Percentiles rank a stretch among this genome's conserved stretches.
Evolutionary conservation across 2,797 vertebrate species (phyloP).

Genomic region (Aldrovandia affinis): DNA sequence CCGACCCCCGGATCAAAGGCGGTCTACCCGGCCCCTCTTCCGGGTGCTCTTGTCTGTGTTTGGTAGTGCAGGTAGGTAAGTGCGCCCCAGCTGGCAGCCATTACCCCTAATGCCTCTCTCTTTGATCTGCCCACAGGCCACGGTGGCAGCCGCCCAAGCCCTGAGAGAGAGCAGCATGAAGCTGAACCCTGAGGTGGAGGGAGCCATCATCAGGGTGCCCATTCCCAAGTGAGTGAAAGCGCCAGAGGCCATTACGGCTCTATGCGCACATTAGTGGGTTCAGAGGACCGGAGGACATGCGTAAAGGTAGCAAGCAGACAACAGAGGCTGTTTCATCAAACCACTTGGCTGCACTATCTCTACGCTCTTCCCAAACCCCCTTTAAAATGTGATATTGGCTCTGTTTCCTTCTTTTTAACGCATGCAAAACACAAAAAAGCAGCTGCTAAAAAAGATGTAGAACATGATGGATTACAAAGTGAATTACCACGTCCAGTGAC

Average conservation of each 20-base stretch:
- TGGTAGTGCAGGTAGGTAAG: slow-evolving; percentile 78
- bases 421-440: background rate
- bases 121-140: slow-evolving; percentile 84
- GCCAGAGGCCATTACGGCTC: background rate
- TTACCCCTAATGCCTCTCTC: slow-evolving; percentile 78
- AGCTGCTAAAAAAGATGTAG: background rate
- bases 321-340: background rate
- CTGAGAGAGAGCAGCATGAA: slow-evolving; percentile 95
- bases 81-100: slow-evolving; percentile 80
- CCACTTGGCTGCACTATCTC: background rate
- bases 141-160: slow-evolving; percentile 82
- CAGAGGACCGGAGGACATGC: background rate
- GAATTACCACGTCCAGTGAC: background rate
- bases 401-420: background rate
- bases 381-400: slow-evolving; percentile 7
- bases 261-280: background rate
- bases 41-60: slow-evolving; percentile 68
- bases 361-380: background rate
- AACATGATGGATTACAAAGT: background rate
- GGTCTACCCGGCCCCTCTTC: slow-evolving; percentile 73
- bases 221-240: slow-evolving; percentile 87
- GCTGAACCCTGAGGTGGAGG: slow-evolving; percentile 94
- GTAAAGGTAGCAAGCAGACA: background rate
- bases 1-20: slow-evolving; percentile 76
- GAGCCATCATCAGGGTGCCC: slow-evolving; percentile 89